Evolutionary conservation across 1,140 invertebrate genomes (phyloP).

Genomic region (Bombus confusus): DNA sequence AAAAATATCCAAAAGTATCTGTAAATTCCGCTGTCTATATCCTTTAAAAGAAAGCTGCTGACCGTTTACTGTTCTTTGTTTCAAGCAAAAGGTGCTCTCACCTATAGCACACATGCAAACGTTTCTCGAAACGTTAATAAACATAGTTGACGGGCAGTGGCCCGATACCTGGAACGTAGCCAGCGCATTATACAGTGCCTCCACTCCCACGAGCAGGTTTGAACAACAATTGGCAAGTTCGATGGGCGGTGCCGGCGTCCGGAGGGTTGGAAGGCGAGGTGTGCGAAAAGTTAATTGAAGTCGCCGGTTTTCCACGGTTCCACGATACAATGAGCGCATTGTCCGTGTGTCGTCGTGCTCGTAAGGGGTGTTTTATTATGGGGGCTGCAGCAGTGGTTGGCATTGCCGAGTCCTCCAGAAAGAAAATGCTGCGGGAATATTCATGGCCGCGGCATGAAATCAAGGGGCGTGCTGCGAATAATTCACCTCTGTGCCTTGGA

Average conservation of each 20-base stretch:
- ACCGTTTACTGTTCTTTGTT: too few relatives aligned
- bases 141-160: background rate
- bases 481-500: slow-evolving; percentile 38
- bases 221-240: slow-evolving; percentile 69
- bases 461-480: slow-evolving; percentile 62
- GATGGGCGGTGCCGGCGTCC: slow-evolving; percentile 69
- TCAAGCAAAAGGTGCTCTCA: too few relatives aligned
- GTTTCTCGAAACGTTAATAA: slow-evolving; percentile 14
- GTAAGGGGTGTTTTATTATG: slow-evolving; percentile 80
- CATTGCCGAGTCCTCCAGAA: slow-evolving; percentile 52
- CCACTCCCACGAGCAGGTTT: slow-evolving; percentile 71
- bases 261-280: slow-evolving; percentile 54
- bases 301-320: slow-evolving; percentile 70
- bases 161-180: slow-evolving; percentile 30
- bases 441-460: slow-evolving; percentile 63
- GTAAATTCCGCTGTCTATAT: background rate
- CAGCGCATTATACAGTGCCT: slow-evolving; percentile 34
- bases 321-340: slow-evolving; percentile 75
- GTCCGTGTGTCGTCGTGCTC: slow-evolving; percentile 63
- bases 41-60: background rate
- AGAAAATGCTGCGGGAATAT: slow-evolving; percentile 57
- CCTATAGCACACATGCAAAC: too few relatives aligned
- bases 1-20: background rate
- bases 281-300: slow-evolving; percentile 79
- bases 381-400: slow-evolving; percentile 62